These are phyloP conservation scores for Amblyjoppa fuscipennis DNA, from an alignment of 2,888 invertebrate genomes.

Conservation along the genomic window DNA sequence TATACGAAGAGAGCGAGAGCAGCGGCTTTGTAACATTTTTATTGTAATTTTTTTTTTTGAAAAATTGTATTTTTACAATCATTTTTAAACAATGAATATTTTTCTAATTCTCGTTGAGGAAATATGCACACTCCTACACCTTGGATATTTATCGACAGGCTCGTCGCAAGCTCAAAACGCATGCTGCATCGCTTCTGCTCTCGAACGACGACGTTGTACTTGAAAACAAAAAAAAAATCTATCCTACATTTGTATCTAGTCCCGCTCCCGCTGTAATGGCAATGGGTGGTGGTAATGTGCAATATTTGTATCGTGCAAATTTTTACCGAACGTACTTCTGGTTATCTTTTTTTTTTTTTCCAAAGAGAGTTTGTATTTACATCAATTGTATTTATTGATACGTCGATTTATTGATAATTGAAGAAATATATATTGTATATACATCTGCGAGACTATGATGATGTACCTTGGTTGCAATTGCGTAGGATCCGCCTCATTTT, in stretches of 20 bases:
- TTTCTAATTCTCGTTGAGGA: neutral
- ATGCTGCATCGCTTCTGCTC: conserved; percentile 71
- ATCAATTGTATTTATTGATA: conserved; percentile 72
- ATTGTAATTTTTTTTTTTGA: neutral
- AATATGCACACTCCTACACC: neutral
- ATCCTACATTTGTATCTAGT: neutral
- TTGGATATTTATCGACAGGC: conserved; percentile 22
- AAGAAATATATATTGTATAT: conserved; percentile 74
- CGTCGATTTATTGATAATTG: conserved; percentile 66
- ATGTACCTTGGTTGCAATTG: conserved; percentile 43
- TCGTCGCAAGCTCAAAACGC: conserved; percentile 45
- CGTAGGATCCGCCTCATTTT: conserved; percentile 54
- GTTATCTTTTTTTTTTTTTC: conserved; percentile 72
- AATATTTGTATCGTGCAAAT: conserved; percentile 79
- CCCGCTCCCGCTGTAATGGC: conserved; percentile 64
- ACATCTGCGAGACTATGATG: conserved; percentile 61
- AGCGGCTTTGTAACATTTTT: conserved; percentile 65
- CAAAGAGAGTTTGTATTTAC: conserved; percentile 75
- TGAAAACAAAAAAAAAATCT: conserved; percentile 41
- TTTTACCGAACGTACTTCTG: conserved; percentile 69
- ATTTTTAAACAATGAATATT: conserved; percentile 22
- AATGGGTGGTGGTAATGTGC: conserved; percentile 74
- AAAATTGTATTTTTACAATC: conserved; percentile 68
- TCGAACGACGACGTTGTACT: conserved; percentile 69
- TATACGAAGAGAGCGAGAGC: conserved; percentile 43